Percentiles rank a stretch among this genome's conserved stretches.
Conservation (phyloP, 2,888 invertebrate species). For the Dromius quadrimaculatus region DNA sequence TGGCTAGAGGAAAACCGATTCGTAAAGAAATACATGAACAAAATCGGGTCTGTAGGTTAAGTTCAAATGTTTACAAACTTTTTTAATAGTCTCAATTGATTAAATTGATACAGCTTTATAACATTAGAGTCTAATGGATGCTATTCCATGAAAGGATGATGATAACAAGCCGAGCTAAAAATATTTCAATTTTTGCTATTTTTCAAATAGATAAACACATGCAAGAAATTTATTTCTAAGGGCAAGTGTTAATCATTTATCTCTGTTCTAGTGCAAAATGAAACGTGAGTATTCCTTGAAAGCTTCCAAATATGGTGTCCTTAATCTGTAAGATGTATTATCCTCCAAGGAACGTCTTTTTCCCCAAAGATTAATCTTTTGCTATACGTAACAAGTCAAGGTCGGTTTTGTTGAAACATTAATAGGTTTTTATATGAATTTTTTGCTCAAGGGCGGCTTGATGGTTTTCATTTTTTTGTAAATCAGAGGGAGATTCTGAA, state of each 20-base stretch:
- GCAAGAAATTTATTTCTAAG: background rate
- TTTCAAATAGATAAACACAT: too few relatives aligned
- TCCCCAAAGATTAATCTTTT: slow-evolving; percentile 39
- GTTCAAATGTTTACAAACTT: too few relatives aligned
- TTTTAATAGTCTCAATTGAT: too few relatives aligned
- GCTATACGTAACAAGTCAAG: slow-evolving; percentile 29
- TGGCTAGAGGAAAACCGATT: too few relatives aligned
- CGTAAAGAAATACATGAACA: too few relatives aligned
- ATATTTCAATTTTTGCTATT: too few relatives aligned
- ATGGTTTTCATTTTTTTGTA: slow-evolving; percentile 12
- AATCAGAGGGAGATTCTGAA: slow-evolving; percentile 22
- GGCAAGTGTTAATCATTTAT: slow-evolving; percentile 17
- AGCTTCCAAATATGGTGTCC: slow-evolving; percentile 32
- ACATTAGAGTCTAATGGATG: too few relatives aligned
- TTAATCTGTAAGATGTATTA: slow-evolving; percentile 40
- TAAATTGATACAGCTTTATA: too few relatives aligned
- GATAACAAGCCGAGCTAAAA: too few relatives aligned
- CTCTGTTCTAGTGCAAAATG: slow-evolving; percentile 14
- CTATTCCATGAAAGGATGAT: too few relatives aligned
- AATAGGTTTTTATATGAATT: slow-evolving; percentile 35
- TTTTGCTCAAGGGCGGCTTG: slow-evolving; percentile 26
- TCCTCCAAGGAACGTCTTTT: slow-evolving; percentile 18
- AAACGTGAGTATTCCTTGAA: slow-evolving; percentile 9
- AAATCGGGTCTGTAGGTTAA: too few relatives aligned
- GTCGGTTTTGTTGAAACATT: slow-evolving; percentile 7